Base-by-base conservation (phyloP, 2,797 vertebrate genomes). In the Xyrichtys novacula region DNA sequence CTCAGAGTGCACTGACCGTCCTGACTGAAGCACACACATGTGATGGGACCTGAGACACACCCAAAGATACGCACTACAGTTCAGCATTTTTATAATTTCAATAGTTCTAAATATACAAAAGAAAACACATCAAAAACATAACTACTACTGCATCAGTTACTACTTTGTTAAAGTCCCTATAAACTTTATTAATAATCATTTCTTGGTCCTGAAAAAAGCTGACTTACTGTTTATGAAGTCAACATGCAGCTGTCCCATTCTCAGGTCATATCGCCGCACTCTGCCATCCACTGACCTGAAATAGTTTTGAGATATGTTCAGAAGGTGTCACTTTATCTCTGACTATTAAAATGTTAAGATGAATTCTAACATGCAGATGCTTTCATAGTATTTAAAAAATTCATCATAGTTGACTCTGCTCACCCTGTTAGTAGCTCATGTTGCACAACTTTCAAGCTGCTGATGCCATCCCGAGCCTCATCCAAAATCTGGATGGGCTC, bases 1-100 rank as follows among this genome's bases (percentile, higher is more conserved):
- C 90, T 94, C 65, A 98, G 89, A 0, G 90, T 92, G 49, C 97
- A 98, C 85, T 98, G 97, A 15, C 95, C 94, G 0, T 99, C 97
- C 74, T 94, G 95, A 90, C 95, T 98, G 92, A 98, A 97, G 78
- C 97, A 97, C 65, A 96, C 95, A 23, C 97, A 97, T 0, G 96
- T 97, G 88, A 98, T 95, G 43, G 97, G 96, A 90, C 96, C 97
- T 88, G 46, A 11, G 72, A 79, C 4, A 47, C 14, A 70, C 32
- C 32, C 10, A 14, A 65, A 4, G 65, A 54, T 15, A 78, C 0
- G 32, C 16, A 57, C 11, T 44, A 65, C 4, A 10, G 1, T n/a
- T n/a, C n/a, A n/a, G n/a, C n/a, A n/a, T n/a, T n/a, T n/a, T n/a
- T n/a, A n/a, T n/a, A n/a, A n/a, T n/a, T n/a, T n/a, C n/a, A n/a